These are phyloP conservation scores for Campopleginae sp. DNA, from an alignment of 2,888 invertebrate genomes.

Conservation along the genomic window DNA sequence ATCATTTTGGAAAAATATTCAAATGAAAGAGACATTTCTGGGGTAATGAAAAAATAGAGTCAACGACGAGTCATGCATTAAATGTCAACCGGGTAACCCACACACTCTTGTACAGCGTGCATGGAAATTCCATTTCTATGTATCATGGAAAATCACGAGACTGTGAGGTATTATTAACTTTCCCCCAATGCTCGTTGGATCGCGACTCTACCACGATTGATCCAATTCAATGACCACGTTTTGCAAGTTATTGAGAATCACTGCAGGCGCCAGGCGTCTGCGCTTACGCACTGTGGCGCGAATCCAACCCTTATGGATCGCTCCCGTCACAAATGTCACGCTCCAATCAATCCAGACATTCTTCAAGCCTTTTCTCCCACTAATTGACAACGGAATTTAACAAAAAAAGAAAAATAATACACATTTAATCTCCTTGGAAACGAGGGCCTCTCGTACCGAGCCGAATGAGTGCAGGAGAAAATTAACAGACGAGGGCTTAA, in stretches of 20 bases:
- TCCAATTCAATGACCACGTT: conserved; percentile 55
- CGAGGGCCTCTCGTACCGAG: not conserved
- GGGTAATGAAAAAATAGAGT: not conserved
- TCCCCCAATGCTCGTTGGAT: not conserved
- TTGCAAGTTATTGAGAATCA: conserved; percentile 59
- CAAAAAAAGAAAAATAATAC: conserved; percentile 22
- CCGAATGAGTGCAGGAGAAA: not conserved
- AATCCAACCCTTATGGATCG: conserved; percentile 54
- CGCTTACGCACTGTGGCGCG: conserved; percentile 57
- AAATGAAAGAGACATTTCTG: not conserved
- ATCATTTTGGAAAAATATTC: not conserved
- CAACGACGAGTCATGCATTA: conserved; percentile 11
- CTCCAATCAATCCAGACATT: conserved; percentile 6
- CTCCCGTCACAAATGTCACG: conserved; percentile 26
- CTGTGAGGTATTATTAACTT: conserved; percentile 48
- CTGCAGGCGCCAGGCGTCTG: conserved; percentile 67
- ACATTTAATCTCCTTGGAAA: not conserved
- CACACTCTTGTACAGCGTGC: not conserved
- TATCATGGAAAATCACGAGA: conserved; percentile 16
- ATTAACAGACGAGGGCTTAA: not conserved
- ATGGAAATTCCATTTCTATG: conserved; percentile 42
- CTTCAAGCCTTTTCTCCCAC: conserved; percentile 30
- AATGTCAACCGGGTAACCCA: conserved; percentile 17
- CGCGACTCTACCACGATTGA: conserved; percentile 29
- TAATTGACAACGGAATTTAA: conserved; percentile 15